phyloP scores from a whole-genome alignment of 2,888 invertebrate species.

The Ichneumoninae sp. region DNA sequence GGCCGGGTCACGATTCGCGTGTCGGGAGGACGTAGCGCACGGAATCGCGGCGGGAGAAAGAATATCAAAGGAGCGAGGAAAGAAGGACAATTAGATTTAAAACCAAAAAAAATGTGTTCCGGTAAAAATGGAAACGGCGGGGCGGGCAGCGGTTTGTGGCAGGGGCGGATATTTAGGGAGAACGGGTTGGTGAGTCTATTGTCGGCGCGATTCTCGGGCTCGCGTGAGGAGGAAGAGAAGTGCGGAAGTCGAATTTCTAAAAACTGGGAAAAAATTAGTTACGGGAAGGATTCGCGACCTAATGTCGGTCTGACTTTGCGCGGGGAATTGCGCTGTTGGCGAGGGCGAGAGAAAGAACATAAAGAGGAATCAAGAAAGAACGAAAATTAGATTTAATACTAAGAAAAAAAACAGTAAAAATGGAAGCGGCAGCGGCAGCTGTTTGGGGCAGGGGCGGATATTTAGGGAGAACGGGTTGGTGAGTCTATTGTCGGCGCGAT shows the following conservation, averaged over 20 bases:
- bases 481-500: background rate
- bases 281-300: no score
- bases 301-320: no score
- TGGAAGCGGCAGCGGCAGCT: background rate
- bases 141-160: slow-evolving; percentile 11
- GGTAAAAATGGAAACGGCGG: background rate
- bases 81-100: background rate
- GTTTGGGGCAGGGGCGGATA: background rate
- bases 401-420: slow-evolving; percentile 16
- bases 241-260: no score
- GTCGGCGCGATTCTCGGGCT: background rate
- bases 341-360: no score
- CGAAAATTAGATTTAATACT: background rate
- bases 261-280: no score
- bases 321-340: no score
- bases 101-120: background rate
- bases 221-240: no score
- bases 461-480: background rate
- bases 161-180: background rate
- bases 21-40: slow-evolving; percentile 36
- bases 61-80: background rate
- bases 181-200: background rate
- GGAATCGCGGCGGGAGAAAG: slow-evolving; percentile 26
- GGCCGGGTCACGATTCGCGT: slow-evolving; percentile 39
- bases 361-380: background rate